Base-by-base conservation (phyloP, 2,888 invertebrate species). In the Sphaeridia pumilis region DNA sequence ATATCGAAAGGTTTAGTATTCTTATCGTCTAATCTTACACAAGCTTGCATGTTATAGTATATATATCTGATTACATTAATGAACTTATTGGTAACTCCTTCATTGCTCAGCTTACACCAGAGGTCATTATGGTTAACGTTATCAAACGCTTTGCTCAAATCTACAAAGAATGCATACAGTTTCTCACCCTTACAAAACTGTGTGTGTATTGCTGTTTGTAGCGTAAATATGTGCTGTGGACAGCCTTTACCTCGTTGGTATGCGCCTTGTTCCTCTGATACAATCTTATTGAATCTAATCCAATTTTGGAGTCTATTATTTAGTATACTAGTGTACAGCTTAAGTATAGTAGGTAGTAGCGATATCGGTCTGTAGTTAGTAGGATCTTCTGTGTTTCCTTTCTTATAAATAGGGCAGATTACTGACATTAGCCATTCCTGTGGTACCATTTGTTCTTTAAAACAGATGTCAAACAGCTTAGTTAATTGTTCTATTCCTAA, bases 371-470 rank as follows among this genome's bases (percentile, higher is more conserved):
- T 35, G 44, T 62, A 64, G 47, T 64, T 64, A 3, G 27, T 14
- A 7, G 63, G 61, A 7, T 57, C 42, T 12, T 45, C 4, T 21
- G 31, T 41, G 21, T 58, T 54, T 5, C 60, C 60, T 54, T 61
- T 63, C 26, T 64, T 65, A 21, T 59, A 64, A 2, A 65, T 41
- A 34, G 63, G 56, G n/a, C n/a, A n/a, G n/a, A n/a, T n/a, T n/a
- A n/a, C n/a, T n/a, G n/a, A n/a, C n/a, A n/a, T n/a, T n/a, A n/a
- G n/a, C n/a, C n/a, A n/a, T n/a, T n/a, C n/a, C n/a, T n/a, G n/a
- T n/a, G n/a, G n/a, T n/a, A n/a, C n/a, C n/a, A n/a, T n/a, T n/a
- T n/a, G n/a, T n/a, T n/a, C n/a, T n/a, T n/a, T n/a, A n/a, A n/a
- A n/a, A n/a, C n/a, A n/a, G n/a, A n/a, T n/a, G n/a, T n/a, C n/a